A percentile compares a stretch with the other conserved stretches of the same genome.
phyloP scores from a whole-genome alignment of 2,113 vertebrate species.

The Cryptotis parvus region DNA sequence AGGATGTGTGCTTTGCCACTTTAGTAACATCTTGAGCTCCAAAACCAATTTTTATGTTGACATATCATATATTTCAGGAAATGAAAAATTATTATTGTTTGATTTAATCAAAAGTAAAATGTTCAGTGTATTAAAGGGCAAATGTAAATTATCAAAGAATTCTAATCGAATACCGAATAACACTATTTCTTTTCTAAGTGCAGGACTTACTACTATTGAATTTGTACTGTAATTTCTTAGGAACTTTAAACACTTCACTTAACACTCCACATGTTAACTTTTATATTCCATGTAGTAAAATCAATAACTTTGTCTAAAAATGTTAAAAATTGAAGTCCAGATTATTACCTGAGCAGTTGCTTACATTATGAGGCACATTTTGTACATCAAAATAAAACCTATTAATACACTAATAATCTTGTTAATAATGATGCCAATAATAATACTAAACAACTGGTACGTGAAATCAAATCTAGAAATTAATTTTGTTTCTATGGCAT shows the following conservation, averaged over 20 bases:
- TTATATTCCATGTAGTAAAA: not conserved
- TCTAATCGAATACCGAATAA: conserved; percentile 42
- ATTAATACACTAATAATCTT: not conserved
- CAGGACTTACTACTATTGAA: not conserved
- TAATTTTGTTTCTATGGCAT: conserved; percentile 22
- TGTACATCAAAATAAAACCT: not conserved
- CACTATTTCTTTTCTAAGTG: conserved; percentile 25
- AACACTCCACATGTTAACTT: not conserved
- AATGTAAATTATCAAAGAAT: conserved; percentile 18
- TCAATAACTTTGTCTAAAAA: conserved; percentile 33
- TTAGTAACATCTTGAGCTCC: no score
- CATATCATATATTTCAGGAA: not conserved
- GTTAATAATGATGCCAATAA: not conserved
- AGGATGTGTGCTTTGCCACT: no score
- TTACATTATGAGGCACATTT: conserved; percentile 15
- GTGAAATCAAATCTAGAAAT: conserved; percentile 15
- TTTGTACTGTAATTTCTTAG: conserved; percentile 3
- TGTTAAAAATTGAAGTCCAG: conserved; percentile 31
- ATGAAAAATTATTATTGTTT: not conserved
- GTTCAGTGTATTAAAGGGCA: not conserved
- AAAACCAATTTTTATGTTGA: not conserved
- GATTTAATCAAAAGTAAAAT: conserved; percentile 24
- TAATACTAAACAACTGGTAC: not conserved
- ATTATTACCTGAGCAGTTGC: not conserved
- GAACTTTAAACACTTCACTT: not conserved